These are phyloP conservation scores for Corydoras sp. DNA, from an alignment of 2,113 vertebrate genomes.

Conservation along the genomic window DNA sequence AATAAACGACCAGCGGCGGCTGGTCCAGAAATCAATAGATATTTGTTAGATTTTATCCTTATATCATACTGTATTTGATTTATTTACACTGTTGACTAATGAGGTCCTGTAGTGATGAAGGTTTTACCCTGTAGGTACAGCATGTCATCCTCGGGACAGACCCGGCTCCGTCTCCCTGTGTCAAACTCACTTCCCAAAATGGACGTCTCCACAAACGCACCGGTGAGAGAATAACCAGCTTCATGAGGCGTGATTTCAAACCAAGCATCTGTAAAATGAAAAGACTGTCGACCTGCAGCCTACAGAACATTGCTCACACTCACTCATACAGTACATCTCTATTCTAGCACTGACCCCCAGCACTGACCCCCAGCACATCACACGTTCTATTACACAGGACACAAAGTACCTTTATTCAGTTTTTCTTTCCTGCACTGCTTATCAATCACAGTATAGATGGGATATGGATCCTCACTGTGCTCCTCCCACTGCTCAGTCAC, in stretches of 20 bases:
- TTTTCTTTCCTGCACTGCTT: not conserved
- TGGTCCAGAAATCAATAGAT: no score
- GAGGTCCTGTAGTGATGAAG: no score
- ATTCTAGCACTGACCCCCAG: not conserved
- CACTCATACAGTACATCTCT: not conserved
- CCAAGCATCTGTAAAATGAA: not conserved
- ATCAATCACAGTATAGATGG: conserved; percentile 3
- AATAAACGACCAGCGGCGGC: no score
- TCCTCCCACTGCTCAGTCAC: not conserved
- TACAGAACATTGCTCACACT: not conserved
- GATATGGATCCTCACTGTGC: conserved; percentile 1
- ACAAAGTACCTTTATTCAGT: not conserved
- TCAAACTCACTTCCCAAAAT: not conserved
- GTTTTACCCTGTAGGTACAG: conserved; percentile 5
- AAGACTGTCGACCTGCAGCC: not conserved
- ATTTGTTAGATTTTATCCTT: no score
- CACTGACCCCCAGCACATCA: no score
- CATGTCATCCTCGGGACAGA: not conserved
- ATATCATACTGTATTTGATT: no score
- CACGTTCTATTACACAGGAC: not conserved
- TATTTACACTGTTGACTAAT: no score
- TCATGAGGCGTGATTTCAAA: conserved; percentile 2
- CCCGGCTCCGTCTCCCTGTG: not conserved
- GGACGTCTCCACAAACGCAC: not conserved
- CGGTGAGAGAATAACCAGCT: conserved; percentile 3